Evolutionary conservation across 92 coral and sea anemone genomes (phyloP), one percentile per base, ranked within the genome.

Genomic region (Phenganax subtilis): DNA sequence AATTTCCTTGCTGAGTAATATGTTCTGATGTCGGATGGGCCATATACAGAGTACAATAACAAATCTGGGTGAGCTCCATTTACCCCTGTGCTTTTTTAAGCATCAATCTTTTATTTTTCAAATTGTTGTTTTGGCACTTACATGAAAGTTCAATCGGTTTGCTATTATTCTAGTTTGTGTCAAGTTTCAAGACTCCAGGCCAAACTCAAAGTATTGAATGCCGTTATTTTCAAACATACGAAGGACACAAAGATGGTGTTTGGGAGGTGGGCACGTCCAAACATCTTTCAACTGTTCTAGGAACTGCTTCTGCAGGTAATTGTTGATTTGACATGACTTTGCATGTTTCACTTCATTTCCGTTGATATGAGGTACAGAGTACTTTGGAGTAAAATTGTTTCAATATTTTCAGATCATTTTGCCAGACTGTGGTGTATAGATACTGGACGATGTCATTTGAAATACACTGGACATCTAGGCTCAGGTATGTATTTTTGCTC

Each of bases 391-490:
- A 37, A n/a, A 53, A 25, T 7, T 58, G n/a, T 28, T 62, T 65
- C 54, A 30, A 3, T 7, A 3, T 64, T n/a, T 59, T 54, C 69
- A 94, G 98, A 94, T 86, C 97, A 93, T 63, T 88, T 91, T 10
- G 98, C 98, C 77, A 86, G 96, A 72, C 76, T 94, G 62, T 94
- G 98, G 98, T 96, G 92, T 87, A 93, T 90, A 55, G 98, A 91
- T 63, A 86, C 93, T 51, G 92, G 88, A 9, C 91, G 87, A 80
- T 94, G 98, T 81, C 88, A 88, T 51, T 79, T 94, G 67, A 94
- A 88, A 84, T 94, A 94, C 81, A 74, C 89, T 71, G 98, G 98
- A 8, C 98, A 94, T 70, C 81, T 83, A 63, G 98, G 98, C 75
- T 92, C 98, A 85, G 98, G 98, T 94, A 81, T 54, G 44, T 6